These are phyloP conservation scores for Neolamprologus sp. DNA, from an alignment of 2,113 vertebrate species.

Conservation along the genomic window DNA sequence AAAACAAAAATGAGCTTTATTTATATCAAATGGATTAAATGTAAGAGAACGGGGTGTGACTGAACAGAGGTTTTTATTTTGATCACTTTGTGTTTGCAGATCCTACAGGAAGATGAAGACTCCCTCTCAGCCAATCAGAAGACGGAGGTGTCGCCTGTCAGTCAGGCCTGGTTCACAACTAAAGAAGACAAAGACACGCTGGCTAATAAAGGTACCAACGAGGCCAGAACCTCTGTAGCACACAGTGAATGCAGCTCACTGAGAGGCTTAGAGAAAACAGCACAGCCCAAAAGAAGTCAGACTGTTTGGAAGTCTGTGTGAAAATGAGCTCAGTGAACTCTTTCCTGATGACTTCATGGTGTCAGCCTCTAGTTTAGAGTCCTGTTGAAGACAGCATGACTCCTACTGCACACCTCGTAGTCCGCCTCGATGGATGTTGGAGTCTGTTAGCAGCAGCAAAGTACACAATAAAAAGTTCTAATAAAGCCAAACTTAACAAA, in stretches of 20 bases:
- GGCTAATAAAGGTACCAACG: conserved; percentile 84
- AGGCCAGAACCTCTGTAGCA: background rate
- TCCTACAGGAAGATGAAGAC: conserved; percentile 81
- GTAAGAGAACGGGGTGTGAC: background rate
- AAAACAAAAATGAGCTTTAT: background rate
- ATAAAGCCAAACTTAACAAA: background rate
- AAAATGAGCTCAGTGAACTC: background rate
- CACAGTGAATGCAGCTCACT: background rate
- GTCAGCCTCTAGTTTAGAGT: background rate
- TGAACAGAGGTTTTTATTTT: background rate
- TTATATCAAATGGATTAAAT: background rate
- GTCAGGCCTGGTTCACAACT: conserved; percentile 98
- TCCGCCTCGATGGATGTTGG: background rate
- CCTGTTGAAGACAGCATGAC: background rate
- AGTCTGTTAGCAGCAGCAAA: background rate
- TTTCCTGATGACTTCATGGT: background rate
- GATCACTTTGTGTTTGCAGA: conserved; percentile 62
- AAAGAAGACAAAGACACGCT: conserved; percentile 98
- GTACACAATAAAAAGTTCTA: background rate
- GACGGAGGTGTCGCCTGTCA: conserved; percentile 87
- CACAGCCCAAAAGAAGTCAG: background rate
- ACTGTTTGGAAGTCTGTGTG: background rate
- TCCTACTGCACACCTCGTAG: background rate
- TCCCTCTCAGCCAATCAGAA: conserved; percentile 76
- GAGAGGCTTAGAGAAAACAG: background rate